phyloP scores from a whole-genome alignment of 2,888 invertebrate species.

The Lissocephala sabroskyi region DNA sequence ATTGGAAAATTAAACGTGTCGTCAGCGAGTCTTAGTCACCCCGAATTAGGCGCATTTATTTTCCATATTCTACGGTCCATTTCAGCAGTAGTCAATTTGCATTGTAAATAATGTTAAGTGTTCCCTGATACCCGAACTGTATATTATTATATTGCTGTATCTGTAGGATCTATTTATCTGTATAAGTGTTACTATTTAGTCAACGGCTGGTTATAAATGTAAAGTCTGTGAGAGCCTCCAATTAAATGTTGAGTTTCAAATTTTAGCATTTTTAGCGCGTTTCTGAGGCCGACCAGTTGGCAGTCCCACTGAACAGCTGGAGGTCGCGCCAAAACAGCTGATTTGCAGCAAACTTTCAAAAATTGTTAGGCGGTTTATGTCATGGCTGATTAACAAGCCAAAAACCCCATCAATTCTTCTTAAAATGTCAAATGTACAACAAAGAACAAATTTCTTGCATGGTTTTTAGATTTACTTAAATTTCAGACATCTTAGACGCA shows the following conservation, averaged over 20 bases:
- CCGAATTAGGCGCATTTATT: conserved; percentile 46
- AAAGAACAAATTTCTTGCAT: too few relatives aligned
- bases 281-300: too few relatives aligned
- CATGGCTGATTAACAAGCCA: too few relatives aligned
- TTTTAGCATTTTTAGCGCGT: not conserved
- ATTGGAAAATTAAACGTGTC: not conserved
- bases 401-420: not conserved
- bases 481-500: too few relatives aligned
- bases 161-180: not conserved
- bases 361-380: not conserved
- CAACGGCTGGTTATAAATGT: conserved; percentile 24
- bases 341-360: conserved; percentile 8
- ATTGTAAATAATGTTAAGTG: conserved; percentile 23
- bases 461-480: too few relatives aligned
- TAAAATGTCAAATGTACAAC: too few relatives aligned
- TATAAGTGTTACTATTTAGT: conserved; percentile 31
- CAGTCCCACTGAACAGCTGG: conserved; percentile 5
- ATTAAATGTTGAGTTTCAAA: conserved; percentile 22
- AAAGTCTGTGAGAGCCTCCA: conserved; percentile 51
- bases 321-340: conserved; percentile 14
- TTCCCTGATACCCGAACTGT: too few relatives aligned
- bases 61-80: conserved; percentile 14
- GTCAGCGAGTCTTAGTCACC: conserved; percentile 18
- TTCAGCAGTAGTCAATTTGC: not conserved
- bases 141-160: too few relatives aligned